Base-by-base conservation (phyloP, 2,888 invertebrate species). In the Clepsis dumicolana region DNA sequence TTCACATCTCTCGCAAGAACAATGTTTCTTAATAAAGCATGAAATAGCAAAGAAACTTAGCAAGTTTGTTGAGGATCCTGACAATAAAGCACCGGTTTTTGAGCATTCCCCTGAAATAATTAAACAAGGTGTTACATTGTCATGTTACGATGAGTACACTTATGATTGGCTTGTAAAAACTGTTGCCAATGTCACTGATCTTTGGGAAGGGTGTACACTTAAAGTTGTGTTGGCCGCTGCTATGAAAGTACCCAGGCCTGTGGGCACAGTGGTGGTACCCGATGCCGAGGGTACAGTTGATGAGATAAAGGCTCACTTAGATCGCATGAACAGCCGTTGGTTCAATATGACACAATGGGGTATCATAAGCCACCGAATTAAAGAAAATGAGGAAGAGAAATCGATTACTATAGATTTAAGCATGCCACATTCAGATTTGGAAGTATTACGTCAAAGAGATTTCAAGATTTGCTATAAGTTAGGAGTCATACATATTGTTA, bases 391-490 rank as follows among this genome's bases (percentile, higher is more conserved):
- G 24, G 27, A 18, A 44, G 29, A 41, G 10, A 60, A 18, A 29
- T 12, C 5, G 21, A 1, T 27, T 10, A 16, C 25, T 16, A 18
- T 60, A 25, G 44, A 44, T 12, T 16, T 60, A n/a, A 7, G 60
- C 18, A 16, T 60, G 16, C 60, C 60, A 16, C 2, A 8, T 29
- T 60, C 60, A 16, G 44, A 60, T 29, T 27, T 48, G 21, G 18
- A 48, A 8, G 41, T 18, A 29, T 60, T 60, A 14, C 4, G 2
- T 8, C 25, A 14, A 5, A 48, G 60, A 5, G 41, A 60, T 18
- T 60, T 29, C 48, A 44, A 44, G 12, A 27, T 60, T 44, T 60
- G 60, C 16, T 60, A 60, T 29, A 60, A 60, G 25, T 60, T 60
- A 44, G 60, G 60, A 27, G 60, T 60, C 18, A 12, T 60, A 29